Evolutionary conservation across 2,888 invertebrate genomes (phyloP), one percentile per base, ranked within the genome.

Genomic region (Myathropa florea): DNA sequence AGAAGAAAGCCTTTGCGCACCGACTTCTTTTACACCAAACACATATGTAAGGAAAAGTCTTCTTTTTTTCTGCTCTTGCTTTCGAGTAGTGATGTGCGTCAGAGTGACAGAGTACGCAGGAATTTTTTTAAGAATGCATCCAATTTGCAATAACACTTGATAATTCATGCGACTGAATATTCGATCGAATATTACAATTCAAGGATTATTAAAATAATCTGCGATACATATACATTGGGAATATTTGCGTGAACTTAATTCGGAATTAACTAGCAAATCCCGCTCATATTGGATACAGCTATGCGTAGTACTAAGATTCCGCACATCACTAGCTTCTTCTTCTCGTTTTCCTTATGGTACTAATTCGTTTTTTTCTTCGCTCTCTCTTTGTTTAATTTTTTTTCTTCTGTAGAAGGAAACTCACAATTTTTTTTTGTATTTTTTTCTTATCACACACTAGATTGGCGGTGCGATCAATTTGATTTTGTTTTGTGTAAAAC

Each of bases 341-440:
- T 72, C 72, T 81, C 81, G 21, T 72, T 68, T 59, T 81, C 77
- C 77, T 73, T 81, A 57, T 81, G 80, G 63, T 81, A 63, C 53
- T 77, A 72, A 53, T 85, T 72, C 57, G 76, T 81, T 85, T 81
- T 57, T 72, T 81, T 80, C 57, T 76, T 72, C 60, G 70, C 83
- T 79, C 83, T 85, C 81, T 81, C 85, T 73, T 85, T 85, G 73
- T 85, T 81, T 81, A 68, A 85, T 63, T 85, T 84, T 83, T 79
- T 78, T 61, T 76, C 70, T 46, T 83, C 55, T 72, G 61, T 68
- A 55, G 77, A 80, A 77, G 55, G 73, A 77, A 85, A 85, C 85
- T 85, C 85, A 85, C 85, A 77, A 81, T 81, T 85, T 81, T 77
- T 77, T 70, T 71, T 68, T 71, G 28, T 81, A 73, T 77, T 71